A percentile compares a stretch with the other conserved stretches of the same genome.
Evolutionary conservation across 2,797 vertebrate genomes (phyloP).

Genomic region (Pyrrhura leucotis): DNA sequence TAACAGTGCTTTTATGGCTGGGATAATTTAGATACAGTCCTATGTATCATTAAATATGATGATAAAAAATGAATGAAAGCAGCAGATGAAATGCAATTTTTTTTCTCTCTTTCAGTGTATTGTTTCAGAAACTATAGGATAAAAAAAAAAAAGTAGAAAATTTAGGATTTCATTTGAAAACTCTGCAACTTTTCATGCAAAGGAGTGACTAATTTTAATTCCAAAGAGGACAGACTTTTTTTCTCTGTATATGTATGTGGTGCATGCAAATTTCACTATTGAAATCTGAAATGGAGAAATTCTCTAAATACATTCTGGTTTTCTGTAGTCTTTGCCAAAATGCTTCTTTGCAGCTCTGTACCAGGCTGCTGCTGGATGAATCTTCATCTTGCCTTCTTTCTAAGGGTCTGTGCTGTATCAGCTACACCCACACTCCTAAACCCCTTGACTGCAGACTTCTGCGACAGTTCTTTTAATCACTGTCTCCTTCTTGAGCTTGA

Average conservation of each 20-base stretch:
- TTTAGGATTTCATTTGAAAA: not conserved
- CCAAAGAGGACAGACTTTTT: rapidly evolving
- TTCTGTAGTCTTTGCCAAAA: not conserved
- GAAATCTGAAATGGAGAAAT: not conserved
- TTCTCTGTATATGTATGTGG: not conserved
- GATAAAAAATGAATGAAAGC: not conserved
- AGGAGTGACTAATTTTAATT: not conserved
- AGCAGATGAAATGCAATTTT: not conserved
- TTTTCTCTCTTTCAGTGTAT: not conserved
- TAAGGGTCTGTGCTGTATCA: not conserved
- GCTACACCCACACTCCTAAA: not conserved
- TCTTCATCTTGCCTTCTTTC: not conserved
- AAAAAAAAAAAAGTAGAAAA: not conserved
- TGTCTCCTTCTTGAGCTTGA: not conserved
- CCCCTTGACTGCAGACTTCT: not conserved
- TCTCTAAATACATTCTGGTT: not conserved
- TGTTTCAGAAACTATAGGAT: not conserved
- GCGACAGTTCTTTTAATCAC: not conserved
- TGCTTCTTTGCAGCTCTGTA: not conserved
- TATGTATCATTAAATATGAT: not conserved
- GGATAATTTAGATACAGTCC: not conserved
- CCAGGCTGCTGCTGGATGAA: not conserved
- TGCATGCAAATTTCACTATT: not conserved
- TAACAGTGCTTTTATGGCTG: not conserved
- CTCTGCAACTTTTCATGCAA: not conserved